These are phyloP conservation scores for Aphelinus atriplicis DNA, from an alignment of 1,140 invertebrate species.

Conservation along the genomic window DNA sequence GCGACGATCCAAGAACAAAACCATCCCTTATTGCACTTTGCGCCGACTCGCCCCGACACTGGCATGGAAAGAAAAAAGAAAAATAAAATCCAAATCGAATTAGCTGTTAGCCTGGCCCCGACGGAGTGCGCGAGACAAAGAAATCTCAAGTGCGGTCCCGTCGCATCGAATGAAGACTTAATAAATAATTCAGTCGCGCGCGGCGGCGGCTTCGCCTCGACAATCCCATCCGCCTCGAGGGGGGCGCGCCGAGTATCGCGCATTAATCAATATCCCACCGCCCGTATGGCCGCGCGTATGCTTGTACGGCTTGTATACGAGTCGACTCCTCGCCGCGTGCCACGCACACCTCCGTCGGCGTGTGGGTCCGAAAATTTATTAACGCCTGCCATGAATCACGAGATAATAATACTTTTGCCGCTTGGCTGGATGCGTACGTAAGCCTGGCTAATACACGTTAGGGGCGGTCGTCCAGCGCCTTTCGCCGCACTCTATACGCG, in stretches of 20 bases:
- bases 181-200: slow-evolving; percentile 47
- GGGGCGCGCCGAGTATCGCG: slow-evolving; percentile 45
- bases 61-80: no score
- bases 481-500: no score
- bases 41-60: no score
- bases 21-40: no score
- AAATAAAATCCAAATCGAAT: slow-evolving; percentile 28
- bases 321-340: slow-evolving; percentile 32
- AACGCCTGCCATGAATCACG: slow-evolving; percentile 60
- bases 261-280: slow-evolving; percentile 60
- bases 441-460: no score
- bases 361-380: slow-evolving; percentile 53
- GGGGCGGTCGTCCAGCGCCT: no score
- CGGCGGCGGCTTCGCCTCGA: slow-evolving; percentile 43
- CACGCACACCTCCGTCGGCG: not conserved
- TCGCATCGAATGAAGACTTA: slow-evolving; percentile 60
- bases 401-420: slow-evolving; percentile 53
- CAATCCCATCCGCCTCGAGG: slow-evolving; percentile 50
- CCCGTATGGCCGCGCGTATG: slow-evolving; percentile 41
- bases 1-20: no score
- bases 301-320: slow-evolving; percentile 7
- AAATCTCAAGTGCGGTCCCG: slow-evolving; percentile 48
- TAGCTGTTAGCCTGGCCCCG: not conserved
- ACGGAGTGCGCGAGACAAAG: slow-evolving; percentile 38
- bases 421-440: not conserved